Percentiles rank a stretch among this genome's conserved stretches.
Evolutionary conservation across 1,140 invertebrate species (phyloP).

Genomic region (Armadillidium nasatum): DNA sequence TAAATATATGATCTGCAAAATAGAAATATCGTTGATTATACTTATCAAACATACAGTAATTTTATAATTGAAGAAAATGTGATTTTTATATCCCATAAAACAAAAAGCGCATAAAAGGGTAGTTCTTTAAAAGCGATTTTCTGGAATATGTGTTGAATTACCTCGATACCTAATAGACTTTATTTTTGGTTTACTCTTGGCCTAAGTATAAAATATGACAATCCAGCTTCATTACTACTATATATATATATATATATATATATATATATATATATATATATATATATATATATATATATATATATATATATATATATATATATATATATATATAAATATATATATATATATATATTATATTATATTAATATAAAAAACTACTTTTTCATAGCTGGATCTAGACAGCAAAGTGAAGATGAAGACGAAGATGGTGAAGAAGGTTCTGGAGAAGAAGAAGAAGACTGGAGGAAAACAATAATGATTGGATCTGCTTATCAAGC

Average conservation of each 20-base stretch:
- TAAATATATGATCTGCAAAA: too few relatives aligned
- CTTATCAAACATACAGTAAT: too few relatives aligned
- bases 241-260: conserved; percentile 10
- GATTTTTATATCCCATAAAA: too few relatives aligned
- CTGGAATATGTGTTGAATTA: too few relatives aligned
- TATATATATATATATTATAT: conserved; percentile 2
- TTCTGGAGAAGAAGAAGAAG: conserved; percentile 44
- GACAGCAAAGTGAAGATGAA: conserved; percentile 51
- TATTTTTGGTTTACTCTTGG: too few relatives aligned
- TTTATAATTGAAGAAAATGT: too few relatives aligned
- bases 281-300: conserved; percentile 26
- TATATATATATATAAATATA: conserved; percentile 48
- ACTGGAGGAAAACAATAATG: conserved; percentile 72
- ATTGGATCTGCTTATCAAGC: conserved; percentile 93
- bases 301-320: conserved; percentile 50
- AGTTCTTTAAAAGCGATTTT: too few relatives aligned
- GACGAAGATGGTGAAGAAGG: conserved; percentile 53
- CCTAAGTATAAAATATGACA: too few relatives aligned
- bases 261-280: conserved; percentile 23
- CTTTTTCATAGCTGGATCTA: conserved; percentile 55
- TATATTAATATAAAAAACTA: conserved; percentile 18
- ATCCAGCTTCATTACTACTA: too few relatives aligned
- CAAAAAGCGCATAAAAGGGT: too few relatives aligned
- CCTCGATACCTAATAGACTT: too few relatives aligned
- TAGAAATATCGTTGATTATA: too few relatives aligned